These are phyloP conservation scores for Tetragonisca angustula DNA, from an alignment of 2,888 invertebrate genomes.

Conservation along the genomic window DNA sequence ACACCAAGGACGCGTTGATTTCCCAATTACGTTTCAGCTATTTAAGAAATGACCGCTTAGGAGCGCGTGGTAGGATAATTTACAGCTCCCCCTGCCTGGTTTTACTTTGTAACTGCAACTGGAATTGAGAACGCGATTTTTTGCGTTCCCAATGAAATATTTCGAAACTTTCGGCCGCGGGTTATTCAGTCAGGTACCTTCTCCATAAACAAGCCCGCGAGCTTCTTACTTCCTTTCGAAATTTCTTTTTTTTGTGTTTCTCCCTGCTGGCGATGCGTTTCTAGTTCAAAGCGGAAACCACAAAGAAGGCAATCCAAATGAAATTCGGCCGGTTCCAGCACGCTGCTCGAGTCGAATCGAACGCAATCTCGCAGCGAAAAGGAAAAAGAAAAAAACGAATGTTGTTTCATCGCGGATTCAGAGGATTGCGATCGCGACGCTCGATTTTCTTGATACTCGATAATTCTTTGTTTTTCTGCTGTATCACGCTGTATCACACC, in stretches of 20 bases:
- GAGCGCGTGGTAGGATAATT: not conserved
- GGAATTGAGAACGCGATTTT: not conserved
- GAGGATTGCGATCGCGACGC: not conserved
- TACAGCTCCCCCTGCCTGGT: not conserved
- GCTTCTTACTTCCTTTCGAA: constrained; percentile 5
- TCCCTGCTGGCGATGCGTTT: not conserved
- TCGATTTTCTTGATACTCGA: constrained; percentile 1
- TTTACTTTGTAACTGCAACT: not conserved
- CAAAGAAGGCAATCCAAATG: constrained; percentile 6
- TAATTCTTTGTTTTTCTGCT: not conserved
- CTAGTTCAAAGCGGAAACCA: constrained; percentile 15
- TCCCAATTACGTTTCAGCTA: not conserved
- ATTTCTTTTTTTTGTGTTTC: not conserved
- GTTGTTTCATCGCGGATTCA: not conserved
- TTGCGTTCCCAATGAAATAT: not conserved
- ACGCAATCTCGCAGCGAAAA: not conserved
- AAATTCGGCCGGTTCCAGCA: constrained; percentile 6
- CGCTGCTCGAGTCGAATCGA: not conserved
- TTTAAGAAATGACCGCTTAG: not conserved
- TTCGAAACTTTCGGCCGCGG: not conserved
- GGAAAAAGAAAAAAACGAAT: not conserved
- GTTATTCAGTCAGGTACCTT: not conserved
- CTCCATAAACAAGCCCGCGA: not conserved
- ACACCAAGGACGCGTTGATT: not conserved
- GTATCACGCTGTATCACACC: too few relatives aligned